Evolutionary conservation across 53 echinoderm and acorn worm genomes (phyloP), one percentile per base, ranked within the genome.

Genomic region (Luidia sarsii): DNA sequence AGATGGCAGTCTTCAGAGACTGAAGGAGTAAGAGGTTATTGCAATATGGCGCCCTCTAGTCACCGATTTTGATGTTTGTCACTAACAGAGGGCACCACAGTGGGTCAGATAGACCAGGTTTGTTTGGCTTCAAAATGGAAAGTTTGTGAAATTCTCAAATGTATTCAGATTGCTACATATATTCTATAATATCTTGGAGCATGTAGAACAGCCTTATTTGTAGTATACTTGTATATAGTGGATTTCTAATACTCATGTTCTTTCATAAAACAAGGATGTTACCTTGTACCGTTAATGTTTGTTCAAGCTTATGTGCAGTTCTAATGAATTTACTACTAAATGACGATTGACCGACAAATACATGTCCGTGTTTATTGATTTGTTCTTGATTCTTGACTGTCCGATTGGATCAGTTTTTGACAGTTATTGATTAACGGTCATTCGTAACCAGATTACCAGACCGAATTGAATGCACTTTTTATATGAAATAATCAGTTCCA

Each of bases 201-300:
- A 37, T 72, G 55, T 72, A 72, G 72, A 22, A 54, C 32, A 38
- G 54, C 72, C 54, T 72, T 54, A 53, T 15, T 20, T 72, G 72
- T 72, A 72, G 72, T 34, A 72, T 72, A 72, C 16, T 34, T 72
- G 72, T 72, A 72, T 56, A 72, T 72, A 72, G 56, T 72, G 33
- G 35, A 72, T 72, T 56, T 72, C 37, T 72, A 37, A 55, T 54
- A 72, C 54, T 56, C 54, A 16, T 23, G 72, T 23, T 72, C 72
- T 72, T 72, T 72, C 72, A 72, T 72, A 55, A 72, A 38, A 24
- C 35, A 55, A 39, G 20, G 72, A 36, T 72, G 53, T 72, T 39
- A 56, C 6, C 6, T 41, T 41, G 41, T 7, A 6, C 11, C 6
- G 6, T 41, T 7, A 41, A 41, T 41, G 11, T 11, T n/a, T n/a